Evolutionary conservation across 2,888 invertebrate species (phyloP).

Genomic region (Tromatobia lineatoria): DNA sequence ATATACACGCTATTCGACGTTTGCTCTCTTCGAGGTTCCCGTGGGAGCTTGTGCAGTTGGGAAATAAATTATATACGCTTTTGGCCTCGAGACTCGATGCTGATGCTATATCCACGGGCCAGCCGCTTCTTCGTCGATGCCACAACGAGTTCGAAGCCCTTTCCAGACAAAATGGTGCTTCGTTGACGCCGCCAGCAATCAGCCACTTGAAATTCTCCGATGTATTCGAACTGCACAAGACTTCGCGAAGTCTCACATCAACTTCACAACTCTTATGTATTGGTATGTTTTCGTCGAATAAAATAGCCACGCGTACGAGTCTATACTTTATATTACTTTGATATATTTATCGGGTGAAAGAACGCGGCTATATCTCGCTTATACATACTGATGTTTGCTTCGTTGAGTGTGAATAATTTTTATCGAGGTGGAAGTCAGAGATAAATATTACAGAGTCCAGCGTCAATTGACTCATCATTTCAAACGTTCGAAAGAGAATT

Average conservation of each 20-base stretch:
- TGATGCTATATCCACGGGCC: constrained; percentile 39
- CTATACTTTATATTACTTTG: constrained; percentile 16
- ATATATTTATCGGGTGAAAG: neutral
- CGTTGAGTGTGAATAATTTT: constrained; percentile 21
- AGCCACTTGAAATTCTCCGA: constrained; percentile 49
- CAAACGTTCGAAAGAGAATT: neutral
- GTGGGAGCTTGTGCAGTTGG: constrained; percentile 74
- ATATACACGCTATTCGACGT: constrained; percentile 63
- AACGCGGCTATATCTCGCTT: neutral
- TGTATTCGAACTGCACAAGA: constrained; percentile 38
- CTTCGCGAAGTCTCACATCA: constrained; percentile 38
- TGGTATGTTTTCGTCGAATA: constrained; percentile 45
- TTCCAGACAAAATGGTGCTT: constrained; percentile 79
- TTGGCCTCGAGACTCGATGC: constrained; percentile 56
- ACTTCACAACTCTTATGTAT: constrained; percentile 29
- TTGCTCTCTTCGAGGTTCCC: constrained; percentile 66
- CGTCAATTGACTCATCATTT: neutral
- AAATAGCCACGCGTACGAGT: constrained; percentile 10
- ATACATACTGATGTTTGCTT: neutral
- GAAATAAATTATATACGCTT: constrained; percentile 81
- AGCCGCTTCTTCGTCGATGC: constrained; percentile 46
- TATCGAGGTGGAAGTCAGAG: neutral
- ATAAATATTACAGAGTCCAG: neutral
- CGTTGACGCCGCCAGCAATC: constrained; percentile 54
- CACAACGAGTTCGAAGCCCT: constrained; percentile 72